Evolutionary conservation across 2,113 vertebrate species (phyloP).

Genomic region (Nansenia antarctica): DNA sequence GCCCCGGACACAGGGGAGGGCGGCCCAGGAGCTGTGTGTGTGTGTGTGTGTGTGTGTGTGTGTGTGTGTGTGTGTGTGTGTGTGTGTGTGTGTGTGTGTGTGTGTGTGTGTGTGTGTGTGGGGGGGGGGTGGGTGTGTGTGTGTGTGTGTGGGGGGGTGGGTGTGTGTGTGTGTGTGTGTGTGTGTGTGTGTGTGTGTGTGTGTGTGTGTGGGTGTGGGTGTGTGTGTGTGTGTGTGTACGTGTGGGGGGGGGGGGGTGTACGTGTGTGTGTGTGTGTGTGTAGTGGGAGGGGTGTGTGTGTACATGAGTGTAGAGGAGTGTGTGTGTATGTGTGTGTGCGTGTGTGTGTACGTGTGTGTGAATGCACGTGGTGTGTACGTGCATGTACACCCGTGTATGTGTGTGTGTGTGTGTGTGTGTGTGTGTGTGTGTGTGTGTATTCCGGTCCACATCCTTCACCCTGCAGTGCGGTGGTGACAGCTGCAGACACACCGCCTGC

Average conservation of each 20-base stretch:
- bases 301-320: conserved; percentile 6
- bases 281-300: conserved; percentile 15
- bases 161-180: neutral
- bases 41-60: conserved; percentile 3
- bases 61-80: neutral
- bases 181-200: neutral
- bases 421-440: neutral
- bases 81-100: neutral
- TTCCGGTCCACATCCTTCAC: conserved; percentile 82
- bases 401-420: neutral
- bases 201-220: no score
- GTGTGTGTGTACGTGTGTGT: neutral
- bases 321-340: neutral
- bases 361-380: neutral
- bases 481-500: no score
- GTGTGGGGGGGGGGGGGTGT: neutral
- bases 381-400: neutral
- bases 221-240: neutral
- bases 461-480: no score
- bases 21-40: conserved; percentile 19
- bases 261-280: neutral
- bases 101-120: neutral
- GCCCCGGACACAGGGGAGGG: conserved; percentile 1
- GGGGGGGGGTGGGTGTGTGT: no score
- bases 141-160: no score